Evolutionary conservation across 2,888 invertebrate species (phyloP).

Genomic region (Dasypogon diadema): DNA sequence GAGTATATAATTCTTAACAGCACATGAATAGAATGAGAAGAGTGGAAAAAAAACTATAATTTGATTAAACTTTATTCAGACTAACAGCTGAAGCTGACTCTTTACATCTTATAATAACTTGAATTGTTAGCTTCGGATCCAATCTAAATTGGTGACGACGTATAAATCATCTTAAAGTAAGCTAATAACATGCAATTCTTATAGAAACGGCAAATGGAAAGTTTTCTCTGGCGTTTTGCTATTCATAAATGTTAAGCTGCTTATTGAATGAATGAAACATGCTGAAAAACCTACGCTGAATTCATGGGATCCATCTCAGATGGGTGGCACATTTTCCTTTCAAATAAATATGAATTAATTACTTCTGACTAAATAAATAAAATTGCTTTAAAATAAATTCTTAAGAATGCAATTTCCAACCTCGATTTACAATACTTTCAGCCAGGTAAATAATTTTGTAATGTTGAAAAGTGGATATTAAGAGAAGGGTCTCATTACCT

Average conservation of each 20-base stretch:
- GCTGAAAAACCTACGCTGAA: neutral
- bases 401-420: too few relatives aligned
- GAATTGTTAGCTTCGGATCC: conserved; percentile 1
- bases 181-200: conserved; percentile 8
- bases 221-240: conserved; percentile 4
- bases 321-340: too few relatives aligned
- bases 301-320: too few relatives aligned
- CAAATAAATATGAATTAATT: too few relatives aligned
- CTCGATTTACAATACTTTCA: too few relatives aligned
- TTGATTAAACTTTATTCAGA: conserved; percentile 22
- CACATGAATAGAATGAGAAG: neutral
- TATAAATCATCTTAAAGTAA: conserved; percentile 23
- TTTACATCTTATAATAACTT: neutral
- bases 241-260: neutral
- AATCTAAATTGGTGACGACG: neutral
- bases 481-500: too few relatives aligned
- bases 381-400: too few relatives aligned
- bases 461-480: too few relatives aligned
- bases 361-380: too few relatives aligned
- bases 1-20: conserved; percentile 19
- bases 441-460: too few relatives aligned
- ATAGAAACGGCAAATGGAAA: neutral
- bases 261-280: conserved; percentile 17
- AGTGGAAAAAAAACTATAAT: conserved; percentile 12
- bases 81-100: conserved; percentile 3